Evolutionary conservation across 2,797 vertebrate species (phyloP).

Genomic region (Ficedula albicollis): DNA sequence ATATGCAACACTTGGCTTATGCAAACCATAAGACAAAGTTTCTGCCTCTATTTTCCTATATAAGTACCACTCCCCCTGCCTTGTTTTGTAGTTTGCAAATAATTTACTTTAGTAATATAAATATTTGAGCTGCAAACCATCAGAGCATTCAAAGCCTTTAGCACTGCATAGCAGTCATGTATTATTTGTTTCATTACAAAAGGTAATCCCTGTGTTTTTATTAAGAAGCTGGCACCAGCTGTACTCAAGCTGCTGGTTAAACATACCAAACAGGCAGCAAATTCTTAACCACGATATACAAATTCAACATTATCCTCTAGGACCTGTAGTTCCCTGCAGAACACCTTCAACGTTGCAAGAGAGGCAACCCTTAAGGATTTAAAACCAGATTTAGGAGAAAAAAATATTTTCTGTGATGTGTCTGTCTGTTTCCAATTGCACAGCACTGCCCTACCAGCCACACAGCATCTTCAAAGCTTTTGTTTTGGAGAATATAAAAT

Average conservation of each 20-base stretch:
- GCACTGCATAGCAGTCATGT: not conserved
- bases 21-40: not conserved
- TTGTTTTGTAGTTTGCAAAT: not conserved
- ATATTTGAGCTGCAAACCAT: constrained; percentile 32
- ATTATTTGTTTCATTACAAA: constrained; percentile 44
- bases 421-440: not conserved
- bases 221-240: not conserved
- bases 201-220: constrained; percentile 12
- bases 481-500: not conserved
- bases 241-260: not conserved
- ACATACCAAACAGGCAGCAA: not conserved
- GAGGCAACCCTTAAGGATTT: not conserved
- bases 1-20: not conserved
- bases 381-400: not conserved
- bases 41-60: not conserved
- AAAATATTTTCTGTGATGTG: not conserved
- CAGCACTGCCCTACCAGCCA: not conserved
- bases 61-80: not conserved
- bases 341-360: not conserved
- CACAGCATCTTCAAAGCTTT: not conserved
- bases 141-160: constrained; percentile 26
- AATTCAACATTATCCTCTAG: not conserved
- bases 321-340: not conserved
- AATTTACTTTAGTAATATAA: constrained; percentile 18
- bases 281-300: not conserved